phyloP scores from a whole-genome alignment of 1,140 invertebrate species.

The Eumeta japonica region DNA sequence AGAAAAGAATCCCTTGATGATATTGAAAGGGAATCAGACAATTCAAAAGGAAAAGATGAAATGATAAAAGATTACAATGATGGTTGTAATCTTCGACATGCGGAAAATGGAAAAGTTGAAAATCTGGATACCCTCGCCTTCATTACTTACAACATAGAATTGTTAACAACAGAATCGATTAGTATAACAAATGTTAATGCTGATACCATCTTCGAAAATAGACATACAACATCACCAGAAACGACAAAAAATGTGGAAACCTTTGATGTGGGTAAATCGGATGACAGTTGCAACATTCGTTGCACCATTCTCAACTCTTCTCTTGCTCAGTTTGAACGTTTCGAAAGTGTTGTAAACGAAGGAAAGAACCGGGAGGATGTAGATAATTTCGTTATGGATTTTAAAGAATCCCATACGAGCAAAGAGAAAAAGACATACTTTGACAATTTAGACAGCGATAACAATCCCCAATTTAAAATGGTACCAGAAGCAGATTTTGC shows the following conservation, averaged over 20 bases:
- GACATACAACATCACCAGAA: background rate
- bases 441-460: slow-evolving; percentile 21
- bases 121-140: no score
- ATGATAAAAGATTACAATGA: slow-evolving; percentile 1
- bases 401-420: slow-evolving; percentile 6
- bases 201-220: slow-evolving; percentile 3
- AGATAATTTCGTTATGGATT: slow-evolving; percentile 9
- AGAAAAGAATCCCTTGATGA: slow-evolving; percentile 6
- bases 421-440: slow-evolving; percentile 24
- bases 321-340: slow-evolving; percentile 33
- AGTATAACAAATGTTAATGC: slow-evolving; percentile 3
- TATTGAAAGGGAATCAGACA: background rate
- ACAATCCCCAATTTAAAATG: no score
- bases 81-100: no score
- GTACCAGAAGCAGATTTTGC: no score
- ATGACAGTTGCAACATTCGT: slow-evolving; percentile 19
- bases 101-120: no score
- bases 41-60: slow-evolving; percentile 4
- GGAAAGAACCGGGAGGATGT: slow-evolving; percentile 26
- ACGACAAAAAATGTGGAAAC: slow-evolving; percentile 14
- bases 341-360: slow-evolving; percentile 26
- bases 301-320: no score
- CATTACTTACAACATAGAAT: slow-evolving; percentile 2
- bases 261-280: slow-evolving; percentile 16
- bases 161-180: slow-evolving; percentile 7